phyloP scores from a whole-genome alignment of 2,113 vertebrate species.

The Ochotona curzoniae region DNA sequence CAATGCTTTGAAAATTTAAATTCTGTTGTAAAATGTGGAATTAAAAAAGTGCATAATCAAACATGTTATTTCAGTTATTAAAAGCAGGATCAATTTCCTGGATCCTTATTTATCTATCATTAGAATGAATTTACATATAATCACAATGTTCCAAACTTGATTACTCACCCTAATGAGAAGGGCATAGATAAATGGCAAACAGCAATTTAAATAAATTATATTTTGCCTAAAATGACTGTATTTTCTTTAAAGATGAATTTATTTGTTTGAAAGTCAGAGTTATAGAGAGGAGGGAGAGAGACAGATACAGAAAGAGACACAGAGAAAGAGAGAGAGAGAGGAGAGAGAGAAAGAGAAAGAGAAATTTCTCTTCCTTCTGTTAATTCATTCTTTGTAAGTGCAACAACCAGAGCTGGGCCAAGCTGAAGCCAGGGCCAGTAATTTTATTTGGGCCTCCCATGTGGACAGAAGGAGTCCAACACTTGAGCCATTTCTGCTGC shows the following conservation, averaged over 20 bases:
- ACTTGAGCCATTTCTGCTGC: too few species aligned
- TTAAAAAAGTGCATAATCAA: slow-evolving; percentile 50
- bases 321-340: too few species aligned
- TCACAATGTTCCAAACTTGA: slow-evolving; percentile 60
- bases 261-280: too few species aligned
- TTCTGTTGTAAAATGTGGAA: slow-evolving; percentile 29
- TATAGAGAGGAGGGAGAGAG: too few species aligned
- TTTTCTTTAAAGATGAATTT: not conserved
- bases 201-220: slow-evolving; percentile 58
- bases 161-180: slow-evolving; percentile 35
- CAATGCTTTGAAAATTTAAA: slow-evolving; percentile 57
- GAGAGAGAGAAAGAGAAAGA: too few species aligned
- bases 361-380: too few species aligned
- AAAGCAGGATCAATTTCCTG: slow-evolving; percentile 37
- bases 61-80: slow-evolving; percentile 45
- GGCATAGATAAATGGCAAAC: slow-evolving; percentile 51
- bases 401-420: too few species aligned
- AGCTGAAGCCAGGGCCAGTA: too few species aligned
- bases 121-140: slow-evolving; percentile 49
- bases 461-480: too few species aligned
- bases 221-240: not conserved
- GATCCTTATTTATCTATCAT: slow-evolving; percentile 41
- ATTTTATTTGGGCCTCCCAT: too few species aligned
- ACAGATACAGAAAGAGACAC: too few species aligned
- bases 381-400: too few species aligned